Evolutionary conservation across 2,113 vertebrate genomes (phyloP).

Genomic region (Eira barbara): DNA sequence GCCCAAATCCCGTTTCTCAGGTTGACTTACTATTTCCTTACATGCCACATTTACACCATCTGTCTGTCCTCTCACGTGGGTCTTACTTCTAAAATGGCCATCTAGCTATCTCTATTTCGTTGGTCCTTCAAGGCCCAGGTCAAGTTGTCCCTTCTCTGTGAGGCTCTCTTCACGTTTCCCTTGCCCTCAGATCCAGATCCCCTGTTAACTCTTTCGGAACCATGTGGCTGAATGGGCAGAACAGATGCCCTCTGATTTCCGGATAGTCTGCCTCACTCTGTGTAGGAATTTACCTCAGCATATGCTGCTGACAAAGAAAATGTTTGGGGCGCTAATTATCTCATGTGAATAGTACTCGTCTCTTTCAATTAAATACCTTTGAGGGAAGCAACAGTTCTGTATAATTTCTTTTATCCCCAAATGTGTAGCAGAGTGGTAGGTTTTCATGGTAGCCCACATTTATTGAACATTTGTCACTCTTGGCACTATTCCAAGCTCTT

Average conservation of each 20-base stretch:
- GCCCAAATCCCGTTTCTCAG: background rate
- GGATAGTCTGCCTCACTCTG: background rate
- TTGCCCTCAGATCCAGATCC: background rate
- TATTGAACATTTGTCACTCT: background rate
- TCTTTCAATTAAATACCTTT: constrained; percentile 59
- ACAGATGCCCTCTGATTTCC: background rate
- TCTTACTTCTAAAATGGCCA: constrained; percentile 29
- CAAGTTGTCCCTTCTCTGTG: background rate
- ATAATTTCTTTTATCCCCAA: constrained; percentile 18
- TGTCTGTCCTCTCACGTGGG: background rate
- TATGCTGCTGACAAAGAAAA: constrained; percentile 35
- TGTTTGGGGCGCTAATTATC: constrained; percentile 38
- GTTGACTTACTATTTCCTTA: background rate
- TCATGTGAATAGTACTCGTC: constrained; percentile 42
- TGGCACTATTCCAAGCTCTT: background rate
- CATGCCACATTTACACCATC: background rate
- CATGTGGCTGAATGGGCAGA: background rate
- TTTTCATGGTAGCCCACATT: background rate
- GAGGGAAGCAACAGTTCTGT: constrained; percentile 3
- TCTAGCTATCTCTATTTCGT: background rate
- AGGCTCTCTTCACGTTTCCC: background rate
- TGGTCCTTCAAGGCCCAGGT: background rate
- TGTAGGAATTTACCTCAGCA: background rate
- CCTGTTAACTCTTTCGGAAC: constrained; percentile 9
- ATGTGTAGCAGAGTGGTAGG: background rate